phyloP scores from a whole-genome alignment of 2,888 invertebrate species.

The Hemithea aestivaria region DNA sequence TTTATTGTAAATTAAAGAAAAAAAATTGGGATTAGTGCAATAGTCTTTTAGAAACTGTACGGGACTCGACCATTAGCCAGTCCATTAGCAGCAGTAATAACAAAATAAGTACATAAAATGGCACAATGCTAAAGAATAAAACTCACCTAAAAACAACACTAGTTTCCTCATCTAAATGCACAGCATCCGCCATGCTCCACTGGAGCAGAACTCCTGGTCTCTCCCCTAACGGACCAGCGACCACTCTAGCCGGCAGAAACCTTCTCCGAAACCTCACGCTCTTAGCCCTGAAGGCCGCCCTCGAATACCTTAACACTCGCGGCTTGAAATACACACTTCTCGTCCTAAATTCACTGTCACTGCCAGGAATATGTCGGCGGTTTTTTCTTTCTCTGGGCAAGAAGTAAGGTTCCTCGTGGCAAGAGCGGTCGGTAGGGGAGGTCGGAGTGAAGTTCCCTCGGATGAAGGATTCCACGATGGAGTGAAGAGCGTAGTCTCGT shows the following conservation, averaged over 20 bases:
- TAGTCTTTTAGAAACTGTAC: no score
- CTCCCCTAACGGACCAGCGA: conserved; percentile 55
- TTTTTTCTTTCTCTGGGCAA: conserved; percentile 55
- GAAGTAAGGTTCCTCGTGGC: conserved; percentile 62
- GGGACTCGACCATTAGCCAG: no score
- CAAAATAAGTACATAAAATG: no score
- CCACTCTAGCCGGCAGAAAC: conserved; percentile 54
- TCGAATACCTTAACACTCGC: conserved; percentile 45
- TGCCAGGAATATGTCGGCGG: conserved; percentile 27
- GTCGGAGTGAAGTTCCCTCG: conserved; percentile 71
- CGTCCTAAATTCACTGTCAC: conserved; percentile 35
- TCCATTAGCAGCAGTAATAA: no score
- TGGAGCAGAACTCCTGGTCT: conserved; percentile 50
- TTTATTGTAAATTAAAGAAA: no score
- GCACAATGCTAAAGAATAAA: no score
- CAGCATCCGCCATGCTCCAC: conserved; percentile 60
- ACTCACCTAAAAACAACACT: conserved; percentile 74
- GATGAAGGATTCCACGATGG: conserved; percentile 56
- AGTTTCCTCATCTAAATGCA: conserved; percentile 57
- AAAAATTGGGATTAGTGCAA: no score
- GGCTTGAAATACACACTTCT: conserved; percentile 62
- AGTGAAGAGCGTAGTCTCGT: conserved; percentile 64
- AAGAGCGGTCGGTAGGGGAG: conserved; percentile 52
- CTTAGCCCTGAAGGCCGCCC: conserved; percentile 46
- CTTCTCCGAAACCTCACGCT: conserved; percentile 47